These are phyloP conservation scores for Varecia variegata DNA, from an alignment of 2,797 vertebrate species.

Conservation along the genomic window DNA sequence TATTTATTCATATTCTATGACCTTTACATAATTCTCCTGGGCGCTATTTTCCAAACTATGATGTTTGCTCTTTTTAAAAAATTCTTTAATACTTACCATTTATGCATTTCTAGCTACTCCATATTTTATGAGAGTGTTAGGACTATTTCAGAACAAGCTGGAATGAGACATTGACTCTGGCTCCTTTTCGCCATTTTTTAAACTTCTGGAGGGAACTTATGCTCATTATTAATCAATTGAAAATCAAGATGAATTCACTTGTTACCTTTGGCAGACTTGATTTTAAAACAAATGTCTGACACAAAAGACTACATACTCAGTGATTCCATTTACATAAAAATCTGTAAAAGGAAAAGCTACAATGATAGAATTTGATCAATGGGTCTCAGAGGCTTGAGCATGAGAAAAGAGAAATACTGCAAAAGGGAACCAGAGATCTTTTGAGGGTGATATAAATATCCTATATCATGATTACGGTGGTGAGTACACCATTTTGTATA, in stretches of 20 bases:
- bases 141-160: slow-evolving; percentile 63
- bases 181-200: slow-evolving; percentile 21
- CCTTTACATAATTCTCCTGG: slow-evolving; percentile 83
- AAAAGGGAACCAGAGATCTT: background rate
- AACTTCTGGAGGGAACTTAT: background rate
- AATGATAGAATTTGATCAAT: background rate
- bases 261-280: background rate
- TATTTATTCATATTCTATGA: slow-evolving; percentile 85
- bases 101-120: slow-evolving; percentile 58
- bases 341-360: background rate
- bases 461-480: background rate
- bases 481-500: background rate
- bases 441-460: background rate
- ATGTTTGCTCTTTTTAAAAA: slow-evolving; percentile 76
- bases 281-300: background rate
- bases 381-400: background rate
- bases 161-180: slow-evolving; percentile 41
- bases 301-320: background rate
- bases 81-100: slow-evolving; percentile 59
- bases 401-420: background rate
- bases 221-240: background rate
- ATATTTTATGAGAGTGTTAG: slow-evolving; percentile 61
- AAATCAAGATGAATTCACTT: background rate
- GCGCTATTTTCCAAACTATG: slow-evolving; percentile 77
- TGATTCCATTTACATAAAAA: background rate